Conservation (phyloP, 2,888 invertebrate species). For the Fragum fragum region DNA sequence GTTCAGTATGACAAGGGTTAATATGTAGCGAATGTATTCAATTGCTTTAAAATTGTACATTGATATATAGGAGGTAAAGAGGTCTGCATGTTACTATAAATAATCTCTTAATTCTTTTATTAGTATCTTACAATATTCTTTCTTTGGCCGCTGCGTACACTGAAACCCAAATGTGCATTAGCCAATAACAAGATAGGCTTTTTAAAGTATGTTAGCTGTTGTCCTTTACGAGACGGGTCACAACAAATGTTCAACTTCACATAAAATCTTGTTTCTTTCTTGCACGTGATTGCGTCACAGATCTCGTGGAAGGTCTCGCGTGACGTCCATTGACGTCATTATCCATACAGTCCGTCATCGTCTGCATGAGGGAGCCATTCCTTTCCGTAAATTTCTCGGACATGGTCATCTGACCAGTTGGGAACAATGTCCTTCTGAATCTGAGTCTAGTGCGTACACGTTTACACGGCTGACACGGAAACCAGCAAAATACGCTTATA, state of each 20-base stretch:
- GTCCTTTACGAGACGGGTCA: neutral
- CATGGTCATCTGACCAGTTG: conserved; percentile 75
- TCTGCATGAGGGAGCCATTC: conserved; percentile 82
- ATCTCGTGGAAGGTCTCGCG: conserved; percentile 4
- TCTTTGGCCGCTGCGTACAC: no score
- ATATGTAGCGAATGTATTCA: no score
- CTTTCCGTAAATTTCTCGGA: conserved; percentile 78
- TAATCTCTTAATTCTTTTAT: no score
- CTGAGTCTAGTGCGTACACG: conserved; percentile 70
- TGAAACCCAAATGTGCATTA: no score
- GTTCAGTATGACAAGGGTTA: no score
- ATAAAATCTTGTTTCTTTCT: conserved; percentile 27
- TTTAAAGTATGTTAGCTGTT: no score
- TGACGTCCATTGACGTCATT: conserved; percentile 30
- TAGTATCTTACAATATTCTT: no score
- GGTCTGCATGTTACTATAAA: no score
- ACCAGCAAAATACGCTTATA: conserved; percentile 96
- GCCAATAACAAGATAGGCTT: no score
- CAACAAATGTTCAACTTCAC: neutral
- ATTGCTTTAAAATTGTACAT: no score
- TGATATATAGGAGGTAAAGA: no score
- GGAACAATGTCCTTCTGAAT: conserved; percentile 75
- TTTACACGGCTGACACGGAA: conserved; percentile 90
- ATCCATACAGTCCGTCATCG: conserved; percentile 81
- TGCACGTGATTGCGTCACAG: conserved; percentile 1